Percentiles rank a stretch among this genome's conserved stretches.
These are phyloP conservation scores for Daboia siamensis DNA, from an alignment of 2,113 vertebrate species.

Conservation along the genomic window DNA sequence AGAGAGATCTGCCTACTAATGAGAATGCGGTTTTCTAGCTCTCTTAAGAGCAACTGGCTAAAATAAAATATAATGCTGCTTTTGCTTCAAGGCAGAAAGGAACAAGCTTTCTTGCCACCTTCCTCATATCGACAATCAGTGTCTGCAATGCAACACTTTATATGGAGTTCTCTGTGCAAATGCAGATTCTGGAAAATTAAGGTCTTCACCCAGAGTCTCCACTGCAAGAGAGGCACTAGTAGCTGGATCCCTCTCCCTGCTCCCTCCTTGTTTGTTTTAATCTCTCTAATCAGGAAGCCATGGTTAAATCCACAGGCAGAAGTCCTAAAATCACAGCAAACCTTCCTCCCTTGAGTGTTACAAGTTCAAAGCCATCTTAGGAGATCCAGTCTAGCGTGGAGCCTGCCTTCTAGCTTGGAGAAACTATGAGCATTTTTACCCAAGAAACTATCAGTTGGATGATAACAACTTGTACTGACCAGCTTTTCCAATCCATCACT, in stretches of 20 bases:
- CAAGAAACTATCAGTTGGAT: background rate
- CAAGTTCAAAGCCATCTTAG: background rate
- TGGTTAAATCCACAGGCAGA: background rate
- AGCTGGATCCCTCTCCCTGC: background rate
- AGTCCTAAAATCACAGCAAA: background rate
- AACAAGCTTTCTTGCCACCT: background rate
- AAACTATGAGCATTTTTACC: background rate
- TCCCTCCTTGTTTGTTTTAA: background rate
- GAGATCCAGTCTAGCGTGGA: background rate
- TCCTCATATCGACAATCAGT: background rate
- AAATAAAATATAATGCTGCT: too few relatives aligned
- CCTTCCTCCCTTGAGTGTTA: background rate
- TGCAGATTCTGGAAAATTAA: background rate
- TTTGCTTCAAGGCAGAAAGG: too few relatives aligned
- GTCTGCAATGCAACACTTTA: background rate
- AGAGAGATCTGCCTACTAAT: background rate
- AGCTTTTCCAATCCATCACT: background rate
- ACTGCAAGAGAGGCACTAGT: background rate
- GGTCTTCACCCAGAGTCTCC: background rate
- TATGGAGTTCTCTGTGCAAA: background rate
- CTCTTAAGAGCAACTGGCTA: background rate
- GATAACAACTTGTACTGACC: background rate
- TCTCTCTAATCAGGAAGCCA: background rate
- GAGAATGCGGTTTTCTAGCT: background rate
- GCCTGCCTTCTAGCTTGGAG: background rate